A percentile compares a stretch with the other conserved stretches of the same genome.
These are phyloP conservation scores for Forbesichthys agassizii DNA, from an alignment of 2,113 vertebrate species.

Conservation along the genomic window DNA sequence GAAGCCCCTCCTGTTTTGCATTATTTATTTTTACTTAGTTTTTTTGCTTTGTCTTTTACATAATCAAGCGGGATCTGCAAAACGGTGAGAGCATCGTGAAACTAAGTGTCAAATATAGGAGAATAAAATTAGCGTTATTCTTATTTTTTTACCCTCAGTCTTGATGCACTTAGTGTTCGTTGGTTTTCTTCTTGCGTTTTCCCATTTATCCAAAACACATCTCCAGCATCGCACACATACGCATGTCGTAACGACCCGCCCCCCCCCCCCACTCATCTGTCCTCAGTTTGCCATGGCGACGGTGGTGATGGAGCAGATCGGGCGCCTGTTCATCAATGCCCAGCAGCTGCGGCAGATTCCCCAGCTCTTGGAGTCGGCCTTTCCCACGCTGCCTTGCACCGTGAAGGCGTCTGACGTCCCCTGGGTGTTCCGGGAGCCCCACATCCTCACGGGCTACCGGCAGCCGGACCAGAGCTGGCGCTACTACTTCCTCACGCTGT, in stretches of 20 bases:
- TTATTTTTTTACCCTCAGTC: no score
- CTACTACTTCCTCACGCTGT: constrained; percentile 91
- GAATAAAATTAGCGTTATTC: no score
- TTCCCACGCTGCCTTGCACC: constrained; percentile 79
- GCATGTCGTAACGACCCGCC: not conserved
- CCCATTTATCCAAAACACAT: no score
- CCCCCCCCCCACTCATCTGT: constrained; percentile 20
- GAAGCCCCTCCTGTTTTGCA: no score
- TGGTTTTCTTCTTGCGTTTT: no score
- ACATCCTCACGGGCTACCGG: constrained; percentile 88
- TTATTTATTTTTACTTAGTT: no score
- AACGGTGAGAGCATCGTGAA: no score
- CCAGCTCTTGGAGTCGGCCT: constrained; percentile 78
- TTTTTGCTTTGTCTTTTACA: no score
- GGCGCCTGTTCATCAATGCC: constrained; percentile 79
- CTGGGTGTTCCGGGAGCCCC: constrained; percentile 87
- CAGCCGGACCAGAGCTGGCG: constrained; percentile 86
- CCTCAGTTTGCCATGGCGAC: constrained; percentile 81
- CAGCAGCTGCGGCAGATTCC: constrained; percentile 81
- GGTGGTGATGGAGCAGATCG: constrained; percentile 83
- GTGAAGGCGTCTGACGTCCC: constrained; percentile 86
- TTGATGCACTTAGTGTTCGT: no score
- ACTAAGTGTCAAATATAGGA: no score
- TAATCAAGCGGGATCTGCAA: no score
- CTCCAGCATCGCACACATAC: not conserved